Evolutionary conservation across 2,888 invertebrate species (phyloP), one percentile per base, ranked within the genome.

Genomic region (Lamellibrachia satsuma): DNA sequence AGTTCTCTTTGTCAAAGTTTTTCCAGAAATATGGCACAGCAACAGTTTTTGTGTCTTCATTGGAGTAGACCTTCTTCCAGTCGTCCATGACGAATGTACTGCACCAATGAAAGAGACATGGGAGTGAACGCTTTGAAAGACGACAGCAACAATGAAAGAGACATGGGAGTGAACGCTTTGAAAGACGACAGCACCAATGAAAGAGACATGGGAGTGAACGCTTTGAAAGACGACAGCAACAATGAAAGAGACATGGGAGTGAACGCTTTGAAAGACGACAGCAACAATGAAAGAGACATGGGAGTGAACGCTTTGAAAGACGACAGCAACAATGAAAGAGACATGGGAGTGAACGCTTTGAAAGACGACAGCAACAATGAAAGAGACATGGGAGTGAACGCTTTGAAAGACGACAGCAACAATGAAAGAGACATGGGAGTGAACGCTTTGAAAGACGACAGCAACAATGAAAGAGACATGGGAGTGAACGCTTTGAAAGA

Each of bases 21-120:
- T 99, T 98, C 98, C 99, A 99, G 97, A 99, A 99, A 97, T 98
- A 99, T 0, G 99, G 99, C 96, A 99, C 98, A 93, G 99, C 99
- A 96, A 98, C 98, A 8, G 97, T 97, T 92, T 95, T 94, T 96
- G 98, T 99, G 57, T 98, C 98, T 97, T 99, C 98, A 96, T 99
- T 99, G 92, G 99, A 99, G 97, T 99, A 99, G 95, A 97, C 98
- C 94, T 99, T 98, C 97, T 99, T 99, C 97, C 98, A 99, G 96
- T 99, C 99, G 95, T 99, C 99, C 97, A 99, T 98, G 96, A 98
- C 98, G 97, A 99, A 99, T 11, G 98, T 98, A 93, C 98, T 98
- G 97, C 98, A 90, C 90, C 0, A 22, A 9, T 55, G 55, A 22
- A 75, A 4, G 22, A 75, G 75, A 75, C 22, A 75, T 22, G 22